Conservation (phyloP, 2,888 invertebrate genomes). For the Rhogogaster chlorosoma region DNA sequence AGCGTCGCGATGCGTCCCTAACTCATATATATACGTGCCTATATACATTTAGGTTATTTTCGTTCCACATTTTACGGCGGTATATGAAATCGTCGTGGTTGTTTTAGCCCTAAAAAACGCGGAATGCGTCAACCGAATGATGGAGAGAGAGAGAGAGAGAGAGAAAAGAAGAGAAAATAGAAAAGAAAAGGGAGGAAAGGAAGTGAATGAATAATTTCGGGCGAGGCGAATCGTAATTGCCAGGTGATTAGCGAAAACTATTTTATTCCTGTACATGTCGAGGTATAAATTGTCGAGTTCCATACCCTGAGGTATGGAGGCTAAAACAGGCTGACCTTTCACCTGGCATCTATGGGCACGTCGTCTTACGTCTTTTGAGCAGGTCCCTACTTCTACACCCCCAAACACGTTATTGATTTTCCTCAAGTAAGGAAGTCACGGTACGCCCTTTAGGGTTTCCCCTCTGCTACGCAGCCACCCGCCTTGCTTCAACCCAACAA, state of each 20-base stretch:
- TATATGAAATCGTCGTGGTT: not conserved
- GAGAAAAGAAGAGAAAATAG: not conserved
- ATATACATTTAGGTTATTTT: not conserved
- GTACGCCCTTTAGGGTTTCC: conserved; percentile 67
- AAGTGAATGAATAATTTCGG: not conserved
- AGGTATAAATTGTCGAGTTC: not conserved
- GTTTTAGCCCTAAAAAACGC: conserved; percentile 5
- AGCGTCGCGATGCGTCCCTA: conserved; percentile 1
- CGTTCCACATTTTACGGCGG: not conserved
- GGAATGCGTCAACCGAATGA: not conserved
- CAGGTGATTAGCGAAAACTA: too few relatives aligned
- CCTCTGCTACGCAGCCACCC: conserved; percentile 59
- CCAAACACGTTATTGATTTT: conserved; percentile 74
- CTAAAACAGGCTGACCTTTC: not conserved
- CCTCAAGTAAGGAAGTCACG: conserved; percentile 71
- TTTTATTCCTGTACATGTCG: too few relatives aligned
- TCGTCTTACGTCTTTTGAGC: conserved; percentile 20
- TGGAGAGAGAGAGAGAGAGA: not conserved
- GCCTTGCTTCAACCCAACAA: conserved; percentile 1
- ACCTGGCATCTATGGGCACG: conserved; percentile 6
- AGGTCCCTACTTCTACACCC: conserved; percentile 63
- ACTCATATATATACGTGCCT: not conserved
- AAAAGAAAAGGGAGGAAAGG: not conserved
- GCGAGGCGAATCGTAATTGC: not conserved
- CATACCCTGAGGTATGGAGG: not conserved